phyloP scores from a whole-genome alignment of 2,888 invertebrate genomes.

The Brenthis daphne region DNA sequence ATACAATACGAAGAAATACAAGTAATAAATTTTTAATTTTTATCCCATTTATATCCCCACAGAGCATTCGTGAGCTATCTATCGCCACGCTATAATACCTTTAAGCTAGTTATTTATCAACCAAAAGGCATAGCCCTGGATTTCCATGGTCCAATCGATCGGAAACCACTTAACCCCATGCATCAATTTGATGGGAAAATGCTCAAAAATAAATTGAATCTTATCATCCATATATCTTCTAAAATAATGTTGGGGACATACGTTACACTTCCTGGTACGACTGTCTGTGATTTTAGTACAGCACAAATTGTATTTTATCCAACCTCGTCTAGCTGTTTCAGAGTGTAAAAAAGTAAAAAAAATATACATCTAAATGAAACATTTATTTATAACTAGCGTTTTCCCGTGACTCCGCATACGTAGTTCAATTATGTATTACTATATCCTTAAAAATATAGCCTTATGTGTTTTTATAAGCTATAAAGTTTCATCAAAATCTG shows the following conservation, averaged over 20 bases:
- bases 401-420: too few relatives aligned
- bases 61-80: constrained; percentile 1
- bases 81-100: constrained; percentile 4
- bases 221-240: constrained; percentile 41
- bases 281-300: neutral
- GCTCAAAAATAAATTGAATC: constrained; percentile 43
- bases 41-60: neutral
- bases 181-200: constrained; percentile 42
- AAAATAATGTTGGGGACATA: constrained; percentile 32
- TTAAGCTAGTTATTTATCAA: constrained; percentile 18
- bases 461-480: too few relatives aligned
- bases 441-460: too few relatives aligned
- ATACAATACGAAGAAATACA: too few relatives aligned
- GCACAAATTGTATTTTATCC: too few relatives aligned
- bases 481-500: too few relatives aligned
- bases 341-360: too few relatives aligned
- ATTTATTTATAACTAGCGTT: too few relatives aligned
- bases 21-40: neutral
- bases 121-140: constrained; percentile 11
- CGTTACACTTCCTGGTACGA: neutral
- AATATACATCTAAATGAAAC: too few relatives aligned
- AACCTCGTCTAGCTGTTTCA: too few relatives aligned
- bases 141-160: constrained; percentile 33
- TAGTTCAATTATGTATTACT: too few relatives aligned
- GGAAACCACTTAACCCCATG: constrained; percentile 37